A percentile compares a stretch with the other conserved stretches of the same genome.
Evolutionary conservation across 1,140 invertebrate genomes (phyloP).

Genomic region (Drosophila kepulauana): DNA sequence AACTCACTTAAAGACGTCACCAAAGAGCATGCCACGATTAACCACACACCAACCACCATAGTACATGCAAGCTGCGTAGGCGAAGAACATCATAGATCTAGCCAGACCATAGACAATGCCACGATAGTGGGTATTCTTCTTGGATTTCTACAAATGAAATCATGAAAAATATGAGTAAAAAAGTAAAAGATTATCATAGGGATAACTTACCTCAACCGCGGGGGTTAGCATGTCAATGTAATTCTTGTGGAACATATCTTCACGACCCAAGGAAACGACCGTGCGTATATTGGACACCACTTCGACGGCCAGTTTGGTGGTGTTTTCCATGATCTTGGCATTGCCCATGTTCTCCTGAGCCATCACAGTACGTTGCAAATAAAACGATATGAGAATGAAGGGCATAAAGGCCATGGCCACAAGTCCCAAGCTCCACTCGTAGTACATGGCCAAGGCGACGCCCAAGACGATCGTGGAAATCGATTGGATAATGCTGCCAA

Average conservation of each 20-base stretch:
- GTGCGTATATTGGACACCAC: constrained; percentile 92
- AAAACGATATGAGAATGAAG: constrained; percentile 87
- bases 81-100: constrained; percentile 90
- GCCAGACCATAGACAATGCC: constrained; percentile 90
- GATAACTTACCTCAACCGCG: constrained; percentile 86
- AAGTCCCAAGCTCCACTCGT: constrained; percentile 90
- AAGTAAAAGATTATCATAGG: background rate
- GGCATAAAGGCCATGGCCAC: constrained; percentile 90
- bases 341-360: constrained; percentile 87
- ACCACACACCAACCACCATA: constrained; percentile 91
- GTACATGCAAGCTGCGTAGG: constrained; percentile 90
- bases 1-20: constrained; percentile 92
- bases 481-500: constrained; percentile 90
- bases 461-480: constrained; percentile 87
- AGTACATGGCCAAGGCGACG: constrained; percentile 88
- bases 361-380: constrained; percentile 88
- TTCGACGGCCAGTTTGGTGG: constrained; percentile 91
- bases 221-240: constrained; percentile 87
- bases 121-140: constrained; percentile 85
- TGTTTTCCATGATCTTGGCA: constrained; percentile 87
- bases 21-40: constrained; percentile 87
- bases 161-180: constrained; percentile 66
- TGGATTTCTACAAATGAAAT: constrained; percentile 61
- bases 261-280: constrained; percentile 90
- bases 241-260: constrained; percentile 88